Base-by-base conservation (phyloP, 2,113 vertebrate genomes). In the Spilogale gracilis region DNA sequence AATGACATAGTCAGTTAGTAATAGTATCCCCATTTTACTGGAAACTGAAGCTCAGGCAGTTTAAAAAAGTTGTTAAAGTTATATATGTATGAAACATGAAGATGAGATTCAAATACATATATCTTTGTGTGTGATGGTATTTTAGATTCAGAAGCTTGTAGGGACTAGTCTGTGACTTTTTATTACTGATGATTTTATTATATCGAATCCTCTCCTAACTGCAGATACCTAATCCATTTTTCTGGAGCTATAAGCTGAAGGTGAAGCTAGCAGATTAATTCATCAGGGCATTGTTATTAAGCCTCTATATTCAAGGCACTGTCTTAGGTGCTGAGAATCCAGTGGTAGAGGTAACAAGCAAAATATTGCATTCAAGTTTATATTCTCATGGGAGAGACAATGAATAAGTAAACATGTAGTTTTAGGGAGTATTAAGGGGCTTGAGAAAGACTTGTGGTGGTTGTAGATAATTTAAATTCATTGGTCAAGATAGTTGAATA, bases 61-160 rank as follows among this genome's bases (percentile, higher is more conserved):
- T 85, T 43, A 73, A 94, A 71, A 32, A 10, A 89, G 5, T 69
- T 43, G 17, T 82, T 83, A 54, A 87, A 50, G 73, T 50, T 67
- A 71, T 30, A 76, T 32, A 45, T 6, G 58, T n/a, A 30, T 52
- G 13, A 87, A 25, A 69, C 30, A 61, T 6, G 27, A 20, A 67
- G 61, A 14, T 61, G 60, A 11, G 23, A 20, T 89, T 78, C 91
- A 58, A 27, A 45, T 2, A n/a, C 21, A 61, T 52, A 27, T 25
- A 27, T 50, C 56, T 93, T 69, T 73, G 74, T 76, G 52, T 71
- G 9, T 48, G 13, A 17, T 38, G 52, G 9, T 74, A 48, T 79
- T 96, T 83, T 84, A 94, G 43, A 54, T n/a, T 79, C 17, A 84
- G 56, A 91, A 67, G 20, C 4, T 27, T 89, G 73, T 97, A 3